These are phyloP conservation scores for Scyliorhinus canicula DNA, from an alignment of 2,797 vertebrate species.

Conservation along the genomic window DNA sequence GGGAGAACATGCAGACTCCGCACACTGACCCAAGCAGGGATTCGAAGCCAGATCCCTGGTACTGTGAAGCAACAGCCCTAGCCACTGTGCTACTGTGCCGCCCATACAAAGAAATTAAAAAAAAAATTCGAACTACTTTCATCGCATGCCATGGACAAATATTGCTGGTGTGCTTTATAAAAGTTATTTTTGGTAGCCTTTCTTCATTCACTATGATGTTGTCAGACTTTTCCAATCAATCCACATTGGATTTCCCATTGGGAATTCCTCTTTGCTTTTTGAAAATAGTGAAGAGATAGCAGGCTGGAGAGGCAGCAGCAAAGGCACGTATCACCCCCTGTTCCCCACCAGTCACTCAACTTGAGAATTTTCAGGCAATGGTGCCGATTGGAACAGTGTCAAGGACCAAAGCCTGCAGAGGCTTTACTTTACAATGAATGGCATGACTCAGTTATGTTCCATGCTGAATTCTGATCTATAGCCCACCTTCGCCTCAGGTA, in stretches of 20 bases:
- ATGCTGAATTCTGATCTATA: not conserved
- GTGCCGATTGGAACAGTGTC: not conserved
- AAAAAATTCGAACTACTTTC: no score
- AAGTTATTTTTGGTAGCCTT: no score
- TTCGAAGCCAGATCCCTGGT: no score
- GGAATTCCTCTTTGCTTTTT: not conserved
- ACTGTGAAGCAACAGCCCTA: no score
- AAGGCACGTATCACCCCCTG: not conserved
- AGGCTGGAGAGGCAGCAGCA: not conserved
- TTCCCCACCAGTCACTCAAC: not conserved
- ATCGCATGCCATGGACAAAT: no score
- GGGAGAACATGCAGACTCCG: no score
- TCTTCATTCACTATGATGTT: not conserved
- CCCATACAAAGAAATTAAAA: no score
- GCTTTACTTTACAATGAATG: not conserved
- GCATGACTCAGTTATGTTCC: not conserved
- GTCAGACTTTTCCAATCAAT: not conserved
- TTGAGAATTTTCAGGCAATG: not conserved
- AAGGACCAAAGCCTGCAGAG: not conserved
- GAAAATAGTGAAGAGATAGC: not conserved
- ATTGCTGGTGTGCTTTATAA: no score
- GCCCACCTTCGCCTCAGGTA: not conserved
- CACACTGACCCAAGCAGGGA: no score
- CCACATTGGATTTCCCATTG: not conserved
- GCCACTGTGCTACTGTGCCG: no score